Evolutionary conservation across 2,113 vertebrate species (phyloP).

Genomic region (Semicossyphus pulcher): DNA sequence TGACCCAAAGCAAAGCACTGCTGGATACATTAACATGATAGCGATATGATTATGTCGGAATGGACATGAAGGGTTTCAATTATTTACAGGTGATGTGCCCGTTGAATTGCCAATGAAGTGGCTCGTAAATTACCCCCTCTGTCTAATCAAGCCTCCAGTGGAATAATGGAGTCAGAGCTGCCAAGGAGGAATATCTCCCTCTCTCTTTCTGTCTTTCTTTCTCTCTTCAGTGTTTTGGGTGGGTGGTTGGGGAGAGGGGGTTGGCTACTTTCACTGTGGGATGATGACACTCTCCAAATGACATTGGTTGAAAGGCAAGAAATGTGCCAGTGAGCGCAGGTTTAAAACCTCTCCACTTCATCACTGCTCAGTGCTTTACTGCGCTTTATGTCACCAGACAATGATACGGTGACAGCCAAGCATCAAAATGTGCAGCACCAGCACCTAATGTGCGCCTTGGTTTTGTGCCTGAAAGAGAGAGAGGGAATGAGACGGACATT

Average conservation of each 20-base stretch:
- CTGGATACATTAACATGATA: conserved; percentile 78
- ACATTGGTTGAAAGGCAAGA: conserved; percentile 75
- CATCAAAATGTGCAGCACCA: conserved; percentile 76
- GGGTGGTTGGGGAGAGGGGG: conserved; percentile 16
- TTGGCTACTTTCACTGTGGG: conserved; percentile 58
- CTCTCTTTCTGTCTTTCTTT: conserved; percentile 16
- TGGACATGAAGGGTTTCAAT: conserved; percentile 84
- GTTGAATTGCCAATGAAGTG: conserved; percentile 83
- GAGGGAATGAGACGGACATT: conserved; percentile 39
- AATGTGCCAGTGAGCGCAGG: conserved; percentile 68
- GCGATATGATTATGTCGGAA: conserved; percentile 82
- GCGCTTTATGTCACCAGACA: conserved; percentile 77
- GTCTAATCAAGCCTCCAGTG: conserved; percentile 81
- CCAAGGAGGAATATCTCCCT: conserved; percentile 38
- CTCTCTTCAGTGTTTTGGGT: conserved; percentile 46
- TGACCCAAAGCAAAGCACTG: conserved; percentile 67
- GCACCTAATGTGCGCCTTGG: conserved; percentile 71
- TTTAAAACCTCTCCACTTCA: conserved; percentile 75
- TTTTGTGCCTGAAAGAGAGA: conserved; percentile 64
- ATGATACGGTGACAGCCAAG: conserved; percentile 75
- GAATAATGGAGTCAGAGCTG: conserved; percentile 79
- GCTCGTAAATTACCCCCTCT: conserved; percentile 80
- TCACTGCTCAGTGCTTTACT: conserved; percentile 73
- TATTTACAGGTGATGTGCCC: conserved; percentile 85
- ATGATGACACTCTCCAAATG: conserved; percentile 71